Evolutionary conservation across 2,888 invertebrate species (phyloP).

Genomic region (Scaptomyza cyrtandrae): DNA sequence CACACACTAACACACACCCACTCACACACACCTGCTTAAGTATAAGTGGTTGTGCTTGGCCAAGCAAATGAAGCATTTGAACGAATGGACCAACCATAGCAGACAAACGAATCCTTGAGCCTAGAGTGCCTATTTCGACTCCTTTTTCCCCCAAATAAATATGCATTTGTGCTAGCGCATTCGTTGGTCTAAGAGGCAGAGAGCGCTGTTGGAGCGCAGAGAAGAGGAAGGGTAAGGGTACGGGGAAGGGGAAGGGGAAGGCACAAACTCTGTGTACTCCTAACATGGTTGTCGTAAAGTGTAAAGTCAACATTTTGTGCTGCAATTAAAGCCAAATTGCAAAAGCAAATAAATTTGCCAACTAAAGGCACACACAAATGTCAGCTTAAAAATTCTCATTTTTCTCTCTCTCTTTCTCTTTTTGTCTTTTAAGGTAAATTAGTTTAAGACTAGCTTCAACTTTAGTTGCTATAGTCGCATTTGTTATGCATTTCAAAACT

Average conservation of each 20-base stretch:
- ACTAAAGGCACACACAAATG: slow-evolving; percentile 57
- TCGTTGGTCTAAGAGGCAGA: background rate
- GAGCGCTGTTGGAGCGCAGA: too few relatives aligned
- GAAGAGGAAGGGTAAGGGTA: too few relatives aligned
- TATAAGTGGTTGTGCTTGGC: slow-evolving; percentile 57
- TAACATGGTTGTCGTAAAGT: slow-evolving; percentile 62
- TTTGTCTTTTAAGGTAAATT: slow-evolving; percentile 9
- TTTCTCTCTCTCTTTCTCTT: background rate
- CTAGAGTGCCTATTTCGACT: background rate
- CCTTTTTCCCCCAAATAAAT: slow-evolving; percentile 23
- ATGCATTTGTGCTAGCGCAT: slow-evolving; percentile 40
- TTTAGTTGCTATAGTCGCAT: background rate
- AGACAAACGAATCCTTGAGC: slow-evolving; percentile 35
- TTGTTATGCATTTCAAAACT: background rate
- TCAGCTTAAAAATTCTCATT: slow-evolving; percentile 17
- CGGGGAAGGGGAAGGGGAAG: too few relatives aligned
- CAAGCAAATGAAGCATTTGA: slow-evolving; percentile 57
- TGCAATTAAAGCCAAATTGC: slow-evolving; percentile 72
- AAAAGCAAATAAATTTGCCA: slow-evolving; percentile 66
- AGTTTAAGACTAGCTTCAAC: background rate
- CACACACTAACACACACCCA: slow-evolving; percentile 18
- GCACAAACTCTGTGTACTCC: slow-evolving; percentile 24
- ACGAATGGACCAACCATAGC: slow-evolving; percentile 31
- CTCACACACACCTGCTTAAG: slow-evolving; percentile 42
- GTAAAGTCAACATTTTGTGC: slow-evolving; percentile 76